Percentiles rank a stretch among this genome's conserved stretches.
Conservation (phyloP, 2,888 invertebrate genomes). For the Nomada ruficornis region DNA sequence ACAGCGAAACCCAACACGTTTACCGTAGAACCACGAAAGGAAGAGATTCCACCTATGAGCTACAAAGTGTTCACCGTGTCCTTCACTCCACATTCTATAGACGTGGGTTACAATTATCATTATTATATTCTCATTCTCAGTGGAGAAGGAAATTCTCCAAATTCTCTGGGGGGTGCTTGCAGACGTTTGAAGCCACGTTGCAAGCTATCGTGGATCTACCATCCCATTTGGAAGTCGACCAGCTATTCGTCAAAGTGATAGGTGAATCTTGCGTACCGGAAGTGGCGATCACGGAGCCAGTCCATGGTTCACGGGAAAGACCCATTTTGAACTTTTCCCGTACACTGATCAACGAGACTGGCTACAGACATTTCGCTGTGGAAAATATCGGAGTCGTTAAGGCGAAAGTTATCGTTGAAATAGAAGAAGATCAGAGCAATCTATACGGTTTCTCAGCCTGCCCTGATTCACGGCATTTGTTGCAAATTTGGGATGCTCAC, state of each 20-base stretch:
- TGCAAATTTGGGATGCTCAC: conserved; percentile 30
- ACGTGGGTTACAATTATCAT: conserved; percentile 74
- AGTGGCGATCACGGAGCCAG: conserved; percentile 81
- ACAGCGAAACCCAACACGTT: conserved; percentile 76
- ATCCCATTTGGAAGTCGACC: conserved; percentile 57
- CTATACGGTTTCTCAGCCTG: conserved; percentile 51
- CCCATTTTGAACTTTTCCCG: conserved; percentile 80
- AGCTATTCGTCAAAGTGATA: conserved; percentile 76
- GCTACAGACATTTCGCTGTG: conserved; percentile 74
- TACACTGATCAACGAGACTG: conserved; percentile 75
- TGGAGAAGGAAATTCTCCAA: too few relatives aligned
- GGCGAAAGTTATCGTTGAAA: conserved; percentile 82
- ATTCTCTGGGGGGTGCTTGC: conserved; percentile 27
- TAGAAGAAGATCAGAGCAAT: conserved; percentile 74
- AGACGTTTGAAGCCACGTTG: conserved; percentile 77
- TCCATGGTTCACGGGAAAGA: conserved; percentile 63
- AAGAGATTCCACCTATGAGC: conserved; percentile 81
- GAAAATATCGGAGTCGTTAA: conserved; percentile 82
- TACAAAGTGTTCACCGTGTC: conserved; percentile 78
- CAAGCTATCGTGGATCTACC: conserved; percentile 75
- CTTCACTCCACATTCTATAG: conserved; percentile 83
- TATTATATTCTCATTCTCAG: neutral
- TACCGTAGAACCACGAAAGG: conserved; percentile 75
- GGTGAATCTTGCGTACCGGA: conserved; percentile 85
- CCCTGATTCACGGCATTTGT: conserved; percentile 4